These are phyloP conservation scores for Oceanodroma tethys DNA, from an alignment of 2,113 vertebrate species.

Conservation along the genomic window DNA sequence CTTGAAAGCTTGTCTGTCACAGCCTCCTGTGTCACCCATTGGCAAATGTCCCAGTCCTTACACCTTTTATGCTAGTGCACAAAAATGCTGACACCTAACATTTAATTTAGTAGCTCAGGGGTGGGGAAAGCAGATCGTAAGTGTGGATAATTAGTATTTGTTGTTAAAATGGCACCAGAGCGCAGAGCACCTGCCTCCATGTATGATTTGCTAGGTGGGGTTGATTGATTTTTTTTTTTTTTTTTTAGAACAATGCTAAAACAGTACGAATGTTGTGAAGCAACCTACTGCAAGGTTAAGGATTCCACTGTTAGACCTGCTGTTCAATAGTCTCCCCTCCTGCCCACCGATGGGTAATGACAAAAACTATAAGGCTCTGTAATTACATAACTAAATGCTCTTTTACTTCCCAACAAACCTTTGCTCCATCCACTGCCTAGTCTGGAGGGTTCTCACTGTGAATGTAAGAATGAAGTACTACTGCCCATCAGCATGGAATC, in stretches of 20 bases:
- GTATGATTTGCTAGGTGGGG: neutral
- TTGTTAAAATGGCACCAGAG: neutral
- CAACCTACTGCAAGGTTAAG: neutral
- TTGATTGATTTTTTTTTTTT: neutral
- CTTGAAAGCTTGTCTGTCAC: neutral
- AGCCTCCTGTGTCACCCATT: neutral
- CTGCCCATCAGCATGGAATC: neutral
- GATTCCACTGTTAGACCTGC: neutral
- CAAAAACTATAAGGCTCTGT: neutral
- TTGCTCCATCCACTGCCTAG: neutral
- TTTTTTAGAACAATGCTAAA: neutral
- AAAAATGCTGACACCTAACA: neutral
- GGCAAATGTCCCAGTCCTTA: neutral
- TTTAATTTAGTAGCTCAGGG: neutral
- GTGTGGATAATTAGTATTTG: neutral
- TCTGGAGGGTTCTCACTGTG: neutral
- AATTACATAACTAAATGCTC: neutral
- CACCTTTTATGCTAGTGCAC: neutral
- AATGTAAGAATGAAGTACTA: neutral
- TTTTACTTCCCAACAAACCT: neutral
- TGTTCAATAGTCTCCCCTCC: neutral
- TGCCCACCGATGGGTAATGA: neutral
- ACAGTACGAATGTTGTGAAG: neutral
- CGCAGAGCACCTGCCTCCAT: neutral
- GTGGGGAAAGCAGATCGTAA: neutral